Percentiles rank a stretch among this genome's conserved stretches.
These are phyloP conservation scores for Drosophila sturtevanti DNA, from an alignment of 1,140 invertebrate genomes.

Conservation along the genomic window DNA sequence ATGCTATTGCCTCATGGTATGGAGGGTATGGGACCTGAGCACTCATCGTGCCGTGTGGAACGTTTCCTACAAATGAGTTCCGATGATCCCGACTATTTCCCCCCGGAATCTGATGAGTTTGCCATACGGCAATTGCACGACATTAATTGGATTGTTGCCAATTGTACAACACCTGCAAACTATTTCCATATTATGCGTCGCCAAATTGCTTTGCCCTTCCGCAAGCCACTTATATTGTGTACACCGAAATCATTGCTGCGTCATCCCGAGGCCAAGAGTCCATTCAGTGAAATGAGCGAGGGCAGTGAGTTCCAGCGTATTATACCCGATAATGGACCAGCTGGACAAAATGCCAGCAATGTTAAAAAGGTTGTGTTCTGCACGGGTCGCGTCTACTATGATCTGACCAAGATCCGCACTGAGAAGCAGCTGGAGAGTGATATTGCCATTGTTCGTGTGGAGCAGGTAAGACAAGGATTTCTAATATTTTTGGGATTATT, in stretches of 20 bases:
- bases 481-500: neutral
- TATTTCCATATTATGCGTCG: slow-evolving; percentile 97
- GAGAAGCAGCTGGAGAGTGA: slow-evolving; percentile 90
- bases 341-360: slow-evolving; percentile 86
- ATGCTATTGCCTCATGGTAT: slow-evolving; percentile 98
- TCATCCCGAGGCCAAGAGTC: slow-evolving; percentile 96
- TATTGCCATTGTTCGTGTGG: slow-evolving; percentile 93
- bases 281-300: slow-evolving; percentile 96
- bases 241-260: slow-evolving; percentile 98
- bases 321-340: slow-evolving; percentile 91
- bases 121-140: slow-evolving; percentile 97
- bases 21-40: slow-evolving; percentile 99
- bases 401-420: slow-evolving; percentile 93
- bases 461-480: slow-evolving; percentile 88
- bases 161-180: slow-evolving; percentile 98
- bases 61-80: slow-evolving; percentile 98
- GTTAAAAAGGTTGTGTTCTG: slow-evolving; percentile 97
- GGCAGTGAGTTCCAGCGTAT: slow-evolving; percentile 90
- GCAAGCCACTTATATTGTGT: slow-evolving; percentile 98
- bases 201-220: slow-evolving; percentile 97
- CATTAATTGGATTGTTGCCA: slow-evolving; percentile 98
- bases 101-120: slow-evolving; percentile 91
- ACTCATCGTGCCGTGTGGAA: slow-evolving; percentile 97
- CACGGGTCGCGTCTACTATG: slow-evolving; percentile 98
- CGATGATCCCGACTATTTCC: slow-evolving; percentile 98